Percentiles rank a stretch among this genome's conserved stretches.
These are phyloP conservation scores for Bibio marci DNA, from an alignment of 2,888 invertebrate species.

Conservation along the genomic window DNA sequence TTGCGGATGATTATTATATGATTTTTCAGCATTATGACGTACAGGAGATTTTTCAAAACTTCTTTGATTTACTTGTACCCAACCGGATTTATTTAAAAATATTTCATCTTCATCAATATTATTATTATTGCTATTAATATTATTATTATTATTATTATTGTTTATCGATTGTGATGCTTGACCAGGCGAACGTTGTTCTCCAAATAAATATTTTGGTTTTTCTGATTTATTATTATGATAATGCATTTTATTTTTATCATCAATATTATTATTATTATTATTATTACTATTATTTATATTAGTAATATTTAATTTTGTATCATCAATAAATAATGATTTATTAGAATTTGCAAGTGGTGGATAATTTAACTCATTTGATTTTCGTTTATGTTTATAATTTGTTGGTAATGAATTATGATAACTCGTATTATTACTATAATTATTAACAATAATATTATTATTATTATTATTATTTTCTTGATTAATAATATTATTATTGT, in stretches of 20 bases:
- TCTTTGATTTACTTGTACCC: constrained; percentile 31
- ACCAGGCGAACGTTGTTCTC: constrained; percentile 17
- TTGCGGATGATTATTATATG: constrained; percentile 10
- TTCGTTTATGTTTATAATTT: neutral
- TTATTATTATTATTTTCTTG: neutral
- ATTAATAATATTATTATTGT: too few relatives aligned
- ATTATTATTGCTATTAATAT: neutral
- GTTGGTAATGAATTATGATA: constrained; percentile 1
- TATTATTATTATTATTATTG: neutral
- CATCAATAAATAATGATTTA: constrained; percentile 2
- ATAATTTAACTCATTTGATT: neutral
- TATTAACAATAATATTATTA: too few relatives aligned
- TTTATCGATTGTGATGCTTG: too few relatives aligned
- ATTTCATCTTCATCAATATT: constrained; percentile 21
- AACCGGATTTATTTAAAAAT: constrained; percentile 30
- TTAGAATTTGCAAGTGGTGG: neutral
- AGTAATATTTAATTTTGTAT: neutral
- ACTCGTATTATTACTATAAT: too few relatives aligned
- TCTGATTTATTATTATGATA: constrained; percentile 17
- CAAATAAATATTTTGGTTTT: constrained; percentile 27
- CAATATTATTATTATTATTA: constrained; percentile 11
- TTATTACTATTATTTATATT: constrained; percentile 14
- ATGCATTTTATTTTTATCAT: constrained; percentile 25
- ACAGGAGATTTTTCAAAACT: constrained; percentile 20
- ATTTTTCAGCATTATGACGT: constrained; percentile 9